Evolutionary conservation across 2,113 vertebrate species (phyloP).

Genomic region (Gobiocypris rarus): DNA sequence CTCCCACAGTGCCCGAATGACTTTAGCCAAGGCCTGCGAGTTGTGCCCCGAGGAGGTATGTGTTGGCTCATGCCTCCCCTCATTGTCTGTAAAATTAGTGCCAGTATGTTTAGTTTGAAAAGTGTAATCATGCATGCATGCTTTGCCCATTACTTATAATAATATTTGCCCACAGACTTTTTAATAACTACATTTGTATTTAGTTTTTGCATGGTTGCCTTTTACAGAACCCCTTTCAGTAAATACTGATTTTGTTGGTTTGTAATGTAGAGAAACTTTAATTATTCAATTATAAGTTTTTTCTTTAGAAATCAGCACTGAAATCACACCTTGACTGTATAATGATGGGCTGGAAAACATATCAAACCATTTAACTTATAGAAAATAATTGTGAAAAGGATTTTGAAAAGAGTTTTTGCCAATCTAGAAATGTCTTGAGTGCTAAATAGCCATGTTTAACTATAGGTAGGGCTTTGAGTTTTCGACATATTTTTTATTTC

Average conservation of each 20-base stretch:
- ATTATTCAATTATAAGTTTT: background rate
- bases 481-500: constrained; percentile 55
- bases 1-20: constrained; percentile 98
- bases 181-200: background rate
- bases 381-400: background rate
- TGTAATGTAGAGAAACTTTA: no score
- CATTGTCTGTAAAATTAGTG: background rate
- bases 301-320: background rate
- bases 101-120: background rate
- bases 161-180: no score
- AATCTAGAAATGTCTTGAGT: constrained; percentile 14
- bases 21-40: constrained; percentile 98
- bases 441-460: constrained; percentile 49
- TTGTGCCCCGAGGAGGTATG: constrained; percentile 99
- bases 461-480: constrained; percentile 68
- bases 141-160: constrained; percentile 12
- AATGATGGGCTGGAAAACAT: background rate
- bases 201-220: background rate
- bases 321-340: background rate
- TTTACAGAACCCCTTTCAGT: background rate
- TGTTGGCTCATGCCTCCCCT: constrained; percentile 60
- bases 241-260: background rate
- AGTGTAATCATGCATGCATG: background rate
- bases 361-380: background rate
- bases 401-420: background rate